Conservation (phyloP, 2,888 invertebrate species). For the Saturnia japonica region DNA sequence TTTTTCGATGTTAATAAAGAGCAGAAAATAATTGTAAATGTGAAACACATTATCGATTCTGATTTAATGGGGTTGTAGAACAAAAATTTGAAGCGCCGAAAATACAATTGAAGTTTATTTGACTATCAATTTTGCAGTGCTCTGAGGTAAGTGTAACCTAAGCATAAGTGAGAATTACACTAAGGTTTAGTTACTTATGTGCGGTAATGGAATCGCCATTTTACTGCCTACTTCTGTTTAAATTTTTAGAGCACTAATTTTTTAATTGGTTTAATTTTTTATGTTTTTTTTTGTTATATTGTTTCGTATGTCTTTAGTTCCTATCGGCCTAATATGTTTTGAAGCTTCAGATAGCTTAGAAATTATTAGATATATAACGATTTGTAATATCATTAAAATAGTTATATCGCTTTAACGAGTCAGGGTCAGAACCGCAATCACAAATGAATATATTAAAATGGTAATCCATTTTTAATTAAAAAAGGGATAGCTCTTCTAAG, state of each 20-base stretch:
- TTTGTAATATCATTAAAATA: constrained; percentile 63
- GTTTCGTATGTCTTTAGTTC: constrained; percentile 59
- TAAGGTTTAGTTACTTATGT: constrained; percentile 51
- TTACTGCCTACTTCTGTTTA: neutral
- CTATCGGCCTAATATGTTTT: constrained; percentile 70
- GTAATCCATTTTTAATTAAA: constrained; percentile 53
- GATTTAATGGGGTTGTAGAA: constrained; percentile 18
- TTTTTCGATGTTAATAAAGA: constrained; percentile 17
- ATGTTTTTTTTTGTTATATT: constrained; percentile 27
- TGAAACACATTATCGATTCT: constrained; percentile 12
- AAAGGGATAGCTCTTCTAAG: constrained; percentile 70
- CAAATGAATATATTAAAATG: constrained; percentile 57
- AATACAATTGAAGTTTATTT: constrained; percentile 39
- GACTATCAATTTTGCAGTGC: constrained; percentile 43
- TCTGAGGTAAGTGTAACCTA: constrained; percentile 65
- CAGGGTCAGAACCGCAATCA: constrained; percentile 79
- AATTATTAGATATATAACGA: constrained; percentile 31
- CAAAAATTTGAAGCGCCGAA: constrained; percentile 39
- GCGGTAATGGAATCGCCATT: constrained; percentile 29
- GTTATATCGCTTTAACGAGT: constrained; percentile 76
- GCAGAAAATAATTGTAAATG: constrained; percentile 14
- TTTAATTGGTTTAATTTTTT: constrained; percentile 45
- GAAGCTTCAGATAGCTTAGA: constrained; percentile 19
- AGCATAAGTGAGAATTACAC: constrained; percentile 69
- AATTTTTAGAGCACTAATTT: constrained; percentile 49